Evolutionary conservation across 1,140 invertebrate species (phyloP).

Genomic region (Phymorhynchus buccinoides): DNA sequence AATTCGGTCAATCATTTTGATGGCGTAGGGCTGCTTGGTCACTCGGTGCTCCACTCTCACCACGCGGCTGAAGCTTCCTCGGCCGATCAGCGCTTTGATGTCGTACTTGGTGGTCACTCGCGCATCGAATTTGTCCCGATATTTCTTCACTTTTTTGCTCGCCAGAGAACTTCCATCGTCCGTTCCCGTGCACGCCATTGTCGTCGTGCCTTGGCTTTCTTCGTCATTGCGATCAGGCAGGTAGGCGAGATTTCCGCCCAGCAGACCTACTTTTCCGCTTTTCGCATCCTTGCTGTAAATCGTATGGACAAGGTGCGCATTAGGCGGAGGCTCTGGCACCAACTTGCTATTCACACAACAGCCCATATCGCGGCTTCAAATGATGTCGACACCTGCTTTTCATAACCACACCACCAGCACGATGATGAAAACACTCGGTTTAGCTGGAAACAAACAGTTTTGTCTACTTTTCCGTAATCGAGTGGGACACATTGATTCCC

Average conservation of each 20-base stretch:
- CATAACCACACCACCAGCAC: constrained; percentile 57
- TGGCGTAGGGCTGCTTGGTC: constrained; percentile 77
- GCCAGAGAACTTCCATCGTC: constrained; percentile 51
- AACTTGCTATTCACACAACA: constrained; percentile 69
- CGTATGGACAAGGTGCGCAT: constrained; percentile 63
- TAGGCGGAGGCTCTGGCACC: constrained; percentile 66
- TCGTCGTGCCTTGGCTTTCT: neutral
- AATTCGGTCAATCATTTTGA: constrained; percentile 76
- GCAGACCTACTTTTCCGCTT: constrained; percentile 37
- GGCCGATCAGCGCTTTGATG: constrained; percentile 76
- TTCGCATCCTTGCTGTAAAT: constrained; percentile 58
- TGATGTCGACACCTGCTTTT: constrained; percentile 48
- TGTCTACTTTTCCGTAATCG: neutral
- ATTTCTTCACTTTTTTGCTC: constrained; percentile 69
- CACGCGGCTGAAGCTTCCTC: constrained; percentile 76
- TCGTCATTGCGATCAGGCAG: constrained; percentile 15
- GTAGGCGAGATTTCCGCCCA: constrained; percentile 27
- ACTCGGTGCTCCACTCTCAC: constrained; percentile 76
- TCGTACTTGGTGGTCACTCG: constrained; percentile 77
- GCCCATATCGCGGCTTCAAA: constrained; percentile 69
- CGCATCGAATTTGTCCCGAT: constrained; percentile 74
- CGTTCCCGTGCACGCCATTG: too few relatives aligned
- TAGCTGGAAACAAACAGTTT: neutral
- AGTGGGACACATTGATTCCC: neutral
- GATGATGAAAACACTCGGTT: constrained; percentile 50